phyloP scores from a whole-genome alignment of 2,888 invertebrate genomes.

The Lochmaea capreae region DNA sequence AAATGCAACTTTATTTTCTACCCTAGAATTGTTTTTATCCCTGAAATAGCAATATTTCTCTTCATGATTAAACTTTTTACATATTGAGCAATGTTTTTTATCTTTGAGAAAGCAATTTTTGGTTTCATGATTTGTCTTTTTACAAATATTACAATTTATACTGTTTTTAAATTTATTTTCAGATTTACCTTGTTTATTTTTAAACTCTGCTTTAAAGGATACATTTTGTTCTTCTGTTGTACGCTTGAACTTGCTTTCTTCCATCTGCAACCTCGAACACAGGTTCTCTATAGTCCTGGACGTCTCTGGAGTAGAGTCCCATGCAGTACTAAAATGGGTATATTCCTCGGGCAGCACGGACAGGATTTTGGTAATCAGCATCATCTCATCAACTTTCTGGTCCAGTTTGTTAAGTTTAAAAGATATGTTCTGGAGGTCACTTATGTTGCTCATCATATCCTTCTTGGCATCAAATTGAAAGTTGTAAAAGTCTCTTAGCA shows the following conservation, averaged over 20 bases:
- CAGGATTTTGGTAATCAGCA: slow-evolving; percentile 19
- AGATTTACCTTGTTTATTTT: background rate
- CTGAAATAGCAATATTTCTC: background rate
- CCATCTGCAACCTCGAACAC: background rate
- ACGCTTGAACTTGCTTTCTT: background rate
- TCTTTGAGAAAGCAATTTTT: background rate
- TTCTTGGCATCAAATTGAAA: slow-evolving; percentile 5
- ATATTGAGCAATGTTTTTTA: background rate
- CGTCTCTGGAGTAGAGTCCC: slow-evolving; percentile 15
- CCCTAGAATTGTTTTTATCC: background rate
- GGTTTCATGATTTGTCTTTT: background rate
- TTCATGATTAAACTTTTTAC: background rate
- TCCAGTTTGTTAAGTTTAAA: slow-evolving; percentile 12
- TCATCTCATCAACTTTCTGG: slow-evolving; percentile 10
- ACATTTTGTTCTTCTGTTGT: background rate
- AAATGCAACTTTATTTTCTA: background rate
- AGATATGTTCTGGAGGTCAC: slow-evolving; percentile 9
- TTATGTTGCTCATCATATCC: slow-evolving; percentile 15
- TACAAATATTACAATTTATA: background rate
- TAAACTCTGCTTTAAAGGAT: too few species aligned
- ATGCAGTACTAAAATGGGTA: slow-evolving; percentile 23
- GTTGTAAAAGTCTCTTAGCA: slow-evolving; percentile 4
- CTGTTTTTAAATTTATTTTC: background rate
- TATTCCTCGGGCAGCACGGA: slow-evolving; percentile 22
- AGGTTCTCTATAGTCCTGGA: background rate